Percentiles rank a stretch among this genome's conserved stretches.
Evolutionary conservation across 2,888 invertebrate genomes (phyloP).

Genomic region (Colletes collaris): DNA sequence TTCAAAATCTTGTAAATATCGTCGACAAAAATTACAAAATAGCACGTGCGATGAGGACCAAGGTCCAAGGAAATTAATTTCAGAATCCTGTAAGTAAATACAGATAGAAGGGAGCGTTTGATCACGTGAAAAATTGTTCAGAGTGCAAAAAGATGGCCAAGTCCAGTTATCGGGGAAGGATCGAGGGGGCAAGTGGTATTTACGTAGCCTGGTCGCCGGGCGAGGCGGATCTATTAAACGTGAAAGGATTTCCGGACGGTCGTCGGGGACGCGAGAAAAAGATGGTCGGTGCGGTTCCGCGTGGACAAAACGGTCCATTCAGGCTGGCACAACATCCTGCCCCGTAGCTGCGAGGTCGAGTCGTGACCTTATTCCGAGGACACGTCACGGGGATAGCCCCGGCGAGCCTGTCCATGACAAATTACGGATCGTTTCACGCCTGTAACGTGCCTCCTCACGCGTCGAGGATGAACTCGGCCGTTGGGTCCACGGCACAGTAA

Average conservation of each 20-base stretch:
- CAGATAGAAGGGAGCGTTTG: too few relatives aligned
- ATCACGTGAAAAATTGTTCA: too few relatives aligned
- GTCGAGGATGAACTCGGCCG: slow-evolving; percentile 71
- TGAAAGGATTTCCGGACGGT: slow-evolving; percentile 31
- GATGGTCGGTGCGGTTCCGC: slow-evolving; percentile 14
- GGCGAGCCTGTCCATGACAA: slow-evolving; percentile 75
- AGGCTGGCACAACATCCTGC: slow-evolving; percentile 37
- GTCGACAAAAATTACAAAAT: too few relatives aligned
- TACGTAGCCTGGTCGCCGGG: neutral
- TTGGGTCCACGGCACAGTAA: slow-evolving; percentile 66
- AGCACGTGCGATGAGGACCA: too few relatives aligned
- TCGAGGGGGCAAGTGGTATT: slow-evolving; percentile 3
- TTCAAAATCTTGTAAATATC: too few relatives aligned
- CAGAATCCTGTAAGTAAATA: too few relatives aligned
- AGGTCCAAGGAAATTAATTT: too few relatives aligned
- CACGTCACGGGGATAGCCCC: slow-evolving; percentile 53
- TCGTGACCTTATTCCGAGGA: slow-evolving; percentile 55
- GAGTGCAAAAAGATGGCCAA: too few relatives aligned
- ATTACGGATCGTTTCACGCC: slow-evolving; percentile 83
- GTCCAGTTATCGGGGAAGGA: too few relatives aligned
- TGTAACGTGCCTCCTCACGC: slow-evolving; percentile 81
- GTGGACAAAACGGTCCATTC: slow-evolving; percentile 49
- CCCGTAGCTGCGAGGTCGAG: slow-evolving; percentile 39
- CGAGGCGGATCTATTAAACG: slow-evolving; percentile 18
- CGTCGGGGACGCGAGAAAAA: neutral